Evolutionary conservation across 1,140 invertebrate genomes (phyloP).

Genomic region (Paralvinella palmiformis): DNA sequence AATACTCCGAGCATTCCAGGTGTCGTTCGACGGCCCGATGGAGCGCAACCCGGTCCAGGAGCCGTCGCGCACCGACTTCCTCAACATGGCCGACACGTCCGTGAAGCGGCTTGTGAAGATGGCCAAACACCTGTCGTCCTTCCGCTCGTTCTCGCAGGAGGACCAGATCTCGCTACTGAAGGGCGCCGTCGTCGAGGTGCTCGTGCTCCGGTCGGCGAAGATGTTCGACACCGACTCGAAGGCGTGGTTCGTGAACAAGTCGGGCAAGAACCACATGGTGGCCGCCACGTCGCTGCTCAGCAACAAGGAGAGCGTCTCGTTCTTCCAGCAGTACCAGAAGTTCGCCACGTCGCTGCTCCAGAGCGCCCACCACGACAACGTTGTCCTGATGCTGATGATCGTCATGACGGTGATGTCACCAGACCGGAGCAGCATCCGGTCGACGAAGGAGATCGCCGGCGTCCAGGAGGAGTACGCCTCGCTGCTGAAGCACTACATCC

Average conservation of each 20-base stretch:
- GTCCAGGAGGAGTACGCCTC: constrained; percentile 39
- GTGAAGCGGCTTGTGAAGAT: constrained; percentile 39
- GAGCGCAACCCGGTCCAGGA: background rate
- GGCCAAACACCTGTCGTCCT: constrained; percentile 36
- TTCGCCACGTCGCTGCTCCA: constrained; percentile 11
- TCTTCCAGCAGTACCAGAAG: constrained; percentile 15
- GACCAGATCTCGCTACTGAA: constrained; percentile 42
- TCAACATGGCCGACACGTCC: constrained; percentile 43
- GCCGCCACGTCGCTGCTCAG: constrained; percentile 1
- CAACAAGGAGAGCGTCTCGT: constrained; percentile 11
- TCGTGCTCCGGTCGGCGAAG: constrained; percentile 41
- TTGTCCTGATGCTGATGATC: constrained; percentile 22
- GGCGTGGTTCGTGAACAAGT: constrained; percentile 11
- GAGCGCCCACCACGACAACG: constrained; percentile 13
- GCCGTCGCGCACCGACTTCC: constrained; percentile 28
- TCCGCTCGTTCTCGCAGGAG: constrained; percentile 34
- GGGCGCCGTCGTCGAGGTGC: constrained; percentile 41
- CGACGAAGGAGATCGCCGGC: constrained; percentile 26
- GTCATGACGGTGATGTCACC: constrained; percentile 40
- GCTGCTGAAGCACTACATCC: constrained; percentile 32
- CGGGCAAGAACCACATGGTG: constrained; percentile 9
- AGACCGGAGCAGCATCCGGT: constrained; percentile 29
- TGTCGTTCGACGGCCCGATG: constrained; percentile 15
- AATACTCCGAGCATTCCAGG: constrained; percentile 11
- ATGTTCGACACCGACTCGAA: constrained; percentile 31